These are phyloP conservation scores for Rhagonycha fulva DNA, from an alignment of 2,888 invertebrate genomes.

Conservation along the genomic window DNA sequence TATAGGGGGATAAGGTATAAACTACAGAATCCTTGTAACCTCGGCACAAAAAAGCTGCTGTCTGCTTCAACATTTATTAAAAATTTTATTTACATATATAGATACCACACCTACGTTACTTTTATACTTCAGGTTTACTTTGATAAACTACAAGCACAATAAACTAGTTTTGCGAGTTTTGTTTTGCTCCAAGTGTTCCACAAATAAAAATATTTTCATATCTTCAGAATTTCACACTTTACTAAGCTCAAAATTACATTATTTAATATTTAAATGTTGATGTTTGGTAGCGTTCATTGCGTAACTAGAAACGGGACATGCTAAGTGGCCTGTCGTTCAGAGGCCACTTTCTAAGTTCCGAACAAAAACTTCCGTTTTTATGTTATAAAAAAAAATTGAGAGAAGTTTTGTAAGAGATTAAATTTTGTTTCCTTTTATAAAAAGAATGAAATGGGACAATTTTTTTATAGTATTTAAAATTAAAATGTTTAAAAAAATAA, in stretches of 20 bases:
- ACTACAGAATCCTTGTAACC: no score
- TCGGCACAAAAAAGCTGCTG: neutral
- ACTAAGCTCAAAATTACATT: neutral
- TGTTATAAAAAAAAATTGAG: no score
- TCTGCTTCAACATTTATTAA: neutral
- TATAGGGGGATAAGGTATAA: no score
- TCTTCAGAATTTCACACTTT: neutral
- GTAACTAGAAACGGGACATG: neutral
- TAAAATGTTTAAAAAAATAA: no score
- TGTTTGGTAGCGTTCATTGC: neutral
- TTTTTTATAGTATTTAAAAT: no score
- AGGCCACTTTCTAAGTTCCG: neutral
- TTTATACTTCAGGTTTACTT: neutral
- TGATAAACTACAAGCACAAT: neutral
- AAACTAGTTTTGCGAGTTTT: neutral
- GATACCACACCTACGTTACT: neutral
- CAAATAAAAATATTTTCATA: neutral
- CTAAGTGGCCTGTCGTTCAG: neutral
- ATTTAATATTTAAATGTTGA: neutral
- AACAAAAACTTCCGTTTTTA: no score
- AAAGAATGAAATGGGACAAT: no score
- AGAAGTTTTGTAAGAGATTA: no score
- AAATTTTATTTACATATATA: neutral
- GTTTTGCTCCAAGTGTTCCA: neutral
- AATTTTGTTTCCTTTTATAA: no score